These are phyloP conservation scores for Muscicapa comitata DNA, from an alignment of 2,797 vertebrate species.

Conservation along the genomic window DNA sequence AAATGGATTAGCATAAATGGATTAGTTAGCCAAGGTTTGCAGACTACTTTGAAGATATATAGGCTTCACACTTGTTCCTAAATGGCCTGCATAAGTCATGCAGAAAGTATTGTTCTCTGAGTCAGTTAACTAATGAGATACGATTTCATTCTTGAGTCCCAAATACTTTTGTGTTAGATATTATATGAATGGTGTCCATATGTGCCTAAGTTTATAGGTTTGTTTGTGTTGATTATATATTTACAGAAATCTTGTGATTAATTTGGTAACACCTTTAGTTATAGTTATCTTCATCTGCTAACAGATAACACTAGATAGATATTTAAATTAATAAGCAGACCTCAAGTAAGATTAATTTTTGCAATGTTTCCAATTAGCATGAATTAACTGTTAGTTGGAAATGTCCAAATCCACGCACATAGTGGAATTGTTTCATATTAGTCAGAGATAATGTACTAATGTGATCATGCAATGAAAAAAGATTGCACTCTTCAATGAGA, in stretches of 20 bases:
- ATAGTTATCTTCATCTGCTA: neutral
- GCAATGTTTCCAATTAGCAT: neutral
- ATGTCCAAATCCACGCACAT: neutral
- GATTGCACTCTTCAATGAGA: neutral
- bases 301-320: neutral
- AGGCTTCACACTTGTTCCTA: neutral
- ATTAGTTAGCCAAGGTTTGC: conserved; percentile 9
- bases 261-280: neutral
- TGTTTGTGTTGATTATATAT: neutral
- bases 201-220: neutral
- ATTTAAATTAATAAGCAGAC: neutral
- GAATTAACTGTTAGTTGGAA: neutral
- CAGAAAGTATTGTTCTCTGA: neutral
- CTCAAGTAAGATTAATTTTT: neutral
- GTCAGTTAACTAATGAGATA: neutral
- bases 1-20: conserved; percentile 23
- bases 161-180: neutral
- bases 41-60: neutral
- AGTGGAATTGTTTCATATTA: neutral
- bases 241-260: neutral
- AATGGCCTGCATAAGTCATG: neutral
- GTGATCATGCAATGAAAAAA: neutral
- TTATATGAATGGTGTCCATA: neutral
- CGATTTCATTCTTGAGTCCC: neutral
- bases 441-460: neutral